These are phyloP conservation scores for Perithous albicinctus DNA, from an alignment of 2,888 invertebrate genomes.

Conservation along the genomic window DNA sequence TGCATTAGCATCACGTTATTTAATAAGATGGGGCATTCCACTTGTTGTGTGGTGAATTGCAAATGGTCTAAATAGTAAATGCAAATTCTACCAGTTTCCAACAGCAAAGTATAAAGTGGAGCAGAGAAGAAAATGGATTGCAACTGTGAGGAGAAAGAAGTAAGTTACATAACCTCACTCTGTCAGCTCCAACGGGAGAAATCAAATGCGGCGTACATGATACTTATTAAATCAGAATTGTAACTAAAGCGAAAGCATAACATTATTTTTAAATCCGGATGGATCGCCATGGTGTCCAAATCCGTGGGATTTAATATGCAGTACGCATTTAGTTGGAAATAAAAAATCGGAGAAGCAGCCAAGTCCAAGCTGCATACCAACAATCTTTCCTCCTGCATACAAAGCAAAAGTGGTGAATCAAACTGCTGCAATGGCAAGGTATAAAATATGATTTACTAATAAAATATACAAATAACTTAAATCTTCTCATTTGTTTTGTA, in stretches of 20 bases:
- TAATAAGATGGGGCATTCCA: slow-evolving; percentile 27
- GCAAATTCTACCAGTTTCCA: slow-evolving; percentile 57
- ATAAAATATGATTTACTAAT: slow-evolving; percentile 25
- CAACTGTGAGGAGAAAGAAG: slow-evolving; percentile 52
- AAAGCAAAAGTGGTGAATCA: slow-evolving; percentile 24
- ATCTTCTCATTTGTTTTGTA: no score
- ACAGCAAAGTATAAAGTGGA: slow-evolving; percentile 40
- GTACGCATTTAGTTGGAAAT: slow-evolving; percentile 50
- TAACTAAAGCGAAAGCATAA: slow-evolving; percentile 17
- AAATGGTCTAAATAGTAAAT: slow-evolving; percentile 38
- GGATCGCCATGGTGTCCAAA: slow-evolving; percentile 55
- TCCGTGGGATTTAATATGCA: slow-evolving; percentile 38
- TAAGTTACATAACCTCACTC: slow-evolving; percentile 51
- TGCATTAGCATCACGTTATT: slow-evolving; percentile 18
- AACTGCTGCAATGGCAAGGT: slow-evolving; percentile 26
- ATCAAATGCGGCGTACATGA: slow-evolving; percentile 12
- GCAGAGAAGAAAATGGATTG: slow-evolving; percentile 57
- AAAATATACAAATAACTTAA: no score
- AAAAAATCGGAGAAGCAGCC: slow-evolving; percentile 45
- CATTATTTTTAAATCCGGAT: slow-evolving; percentile 51
- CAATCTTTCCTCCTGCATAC: slow-evolving; percentile 42
- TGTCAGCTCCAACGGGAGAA: slow-evolving; percentile 15
- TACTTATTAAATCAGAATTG: slow-evolving; percentile 27
- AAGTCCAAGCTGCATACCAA: slow-evolving; percentile 42
- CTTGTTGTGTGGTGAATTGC: slow-evolving; percentile 57